phyloP scores from a whole-genome alignment of 2,888 invertebrate species.

The Epinotia bilunana region DNA sequence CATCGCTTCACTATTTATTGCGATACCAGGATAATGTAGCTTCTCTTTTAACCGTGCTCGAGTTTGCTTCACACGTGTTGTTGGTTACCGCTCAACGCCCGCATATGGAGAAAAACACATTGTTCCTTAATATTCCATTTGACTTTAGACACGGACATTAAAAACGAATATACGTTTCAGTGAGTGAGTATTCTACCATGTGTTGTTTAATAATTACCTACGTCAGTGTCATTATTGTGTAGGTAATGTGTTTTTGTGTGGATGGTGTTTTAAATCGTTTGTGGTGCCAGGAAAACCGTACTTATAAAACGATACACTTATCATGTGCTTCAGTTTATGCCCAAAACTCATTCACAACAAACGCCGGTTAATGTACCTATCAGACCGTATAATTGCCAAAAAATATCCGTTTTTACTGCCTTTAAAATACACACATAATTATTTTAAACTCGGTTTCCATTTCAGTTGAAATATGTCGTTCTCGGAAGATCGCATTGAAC shows the following conservation, averaged over 20 bases:
- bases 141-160: slow-evolving; percentile 2
- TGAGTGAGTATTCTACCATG: slow-evolving; percentile 16
- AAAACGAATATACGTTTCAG: slow-evolving; percentile 28
- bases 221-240: slow-evolving; percentile 26
- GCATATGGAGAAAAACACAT: slow-evolving; percentile 25
- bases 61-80: slow-evolving; percentile 17
- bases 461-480: slow-evolving; percentile 45
- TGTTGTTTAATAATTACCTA: slow-evolving; percentile 33
- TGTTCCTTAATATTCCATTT: background rate
- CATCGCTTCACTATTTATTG: slow-evolving; percentile 15
- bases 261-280: slow-evolving; percentile 20
- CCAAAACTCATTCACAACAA: slow-evolving; percentile 5
- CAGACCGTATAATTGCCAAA: slow-evolving; percentile 11
- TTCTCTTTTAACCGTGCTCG: slow-evolving; percentile 18
- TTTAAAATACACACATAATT: slow-evolving; percentile 11
- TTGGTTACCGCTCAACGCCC: background rate
- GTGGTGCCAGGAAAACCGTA: slow-evolving; percentile 11
- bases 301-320: slow-evolving; percentile 13
- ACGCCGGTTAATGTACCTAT: background rate
- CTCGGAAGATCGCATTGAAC: slow-evolving; percentile 66
- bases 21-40: slow-evolving; percentile 21
- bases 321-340: background rate
- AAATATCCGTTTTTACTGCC: background rate
- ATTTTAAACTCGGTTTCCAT: slow-evolving; percentile 6
- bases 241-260: slow-evolving; percentile 26